Evolutionary conservation across 2,113 vertebrate species (phyloP).

Genomic region (Bagarius yarrelli): DNA sequence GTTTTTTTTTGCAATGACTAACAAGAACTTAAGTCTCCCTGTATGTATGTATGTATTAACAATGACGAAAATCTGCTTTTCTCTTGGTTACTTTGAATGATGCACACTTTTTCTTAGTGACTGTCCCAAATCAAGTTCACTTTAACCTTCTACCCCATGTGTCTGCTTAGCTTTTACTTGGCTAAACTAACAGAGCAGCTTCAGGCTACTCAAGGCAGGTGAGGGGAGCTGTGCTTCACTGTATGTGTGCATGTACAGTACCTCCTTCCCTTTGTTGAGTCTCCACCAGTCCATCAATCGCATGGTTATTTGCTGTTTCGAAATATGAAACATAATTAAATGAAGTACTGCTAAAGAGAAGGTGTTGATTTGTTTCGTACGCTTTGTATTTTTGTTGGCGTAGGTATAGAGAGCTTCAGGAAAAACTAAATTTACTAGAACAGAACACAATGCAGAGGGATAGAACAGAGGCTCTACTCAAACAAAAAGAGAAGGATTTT

Average conservation of each 20-base stretch:
- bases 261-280: constrained; percentile 11
- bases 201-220: constrained; percentile 76
- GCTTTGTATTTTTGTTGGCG: constrained; percentile 6
- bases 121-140: constrained; percentile 15
- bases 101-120: constrained; percentile 10
- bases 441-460: constrained; percentile 70
- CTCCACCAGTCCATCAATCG: neutral
- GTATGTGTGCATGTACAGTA: constrained; percentile 48
- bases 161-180: constrained; percentile 68
- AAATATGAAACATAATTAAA: neutral
- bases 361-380: neutral
- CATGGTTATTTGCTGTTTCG: neutral
- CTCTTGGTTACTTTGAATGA: constrained; percentile 15
- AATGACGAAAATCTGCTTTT: neutral
- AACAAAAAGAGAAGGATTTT: constrained; percentile 73
- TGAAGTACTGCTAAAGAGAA: neutral
- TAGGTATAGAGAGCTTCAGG: constrained; percentile 73
- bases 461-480: constrained; percentile 69
- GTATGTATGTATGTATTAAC: neutral
- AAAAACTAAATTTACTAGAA: constrained; percentile 71
- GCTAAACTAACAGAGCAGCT: constrained; percentile 78
- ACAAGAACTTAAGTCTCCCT: constrained; percentile 1
- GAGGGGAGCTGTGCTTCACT: constrained; percentile 56
- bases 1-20: neutral
- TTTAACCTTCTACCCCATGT: constrained; percentile 35